phyloP scores from a whole-genome alignment of 1,140 invertebrate genomes.

The Bombus fervidus region DNA sequence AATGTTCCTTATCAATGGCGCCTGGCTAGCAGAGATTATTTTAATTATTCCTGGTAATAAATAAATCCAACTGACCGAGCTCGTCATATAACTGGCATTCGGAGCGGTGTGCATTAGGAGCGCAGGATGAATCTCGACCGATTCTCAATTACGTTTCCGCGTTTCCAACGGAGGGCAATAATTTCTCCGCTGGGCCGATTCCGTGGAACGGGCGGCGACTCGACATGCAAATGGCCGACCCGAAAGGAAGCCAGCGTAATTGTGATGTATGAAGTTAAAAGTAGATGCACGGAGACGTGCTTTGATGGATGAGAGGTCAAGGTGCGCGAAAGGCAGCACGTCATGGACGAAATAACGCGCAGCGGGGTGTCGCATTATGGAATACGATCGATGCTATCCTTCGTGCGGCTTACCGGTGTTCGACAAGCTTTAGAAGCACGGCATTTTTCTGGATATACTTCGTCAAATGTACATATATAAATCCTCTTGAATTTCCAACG shows the following conservation, averaged over 20 bases:
- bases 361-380: slow-evolving; percentile 32
- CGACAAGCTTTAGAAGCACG: slow-evolving; percentile 42
- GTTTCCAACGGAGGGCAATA: slow-evolving; percentile 38
- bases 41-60: slow-evolving; percentile 11
- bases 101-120: background rate
- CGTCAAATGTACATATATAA: too few relatives aligned
- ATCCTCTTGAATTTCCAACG: too few relatives aligned
- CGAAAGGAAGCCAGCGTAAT: slow-evolving; percentile 52
- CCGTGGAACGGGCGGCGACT: slow-evolving; percentile 30
- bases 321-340: slow-evolving; percentile 54
- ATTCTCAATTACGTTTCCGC: slow-evolving; percentile 19
- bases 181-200: slow-evolving; percentile 42
- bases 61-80: background rate
- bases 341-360: slow-evolving; percentile 57
- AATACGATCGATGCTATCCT: slow-evolving; percentile 54
- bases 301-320: slow-evolving; percentile 67
- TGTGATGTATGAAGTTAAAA: slow-evolving; percentile 69
- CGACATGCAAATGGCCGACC: slow-evolving; percentile 48
- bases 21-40: background rate
- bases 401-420: slow-evolving; percentile 28
- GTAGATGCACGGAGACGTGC: slow-evolving; percentile 62
- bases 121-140: background rate
- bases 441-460: too few relatives aligned
- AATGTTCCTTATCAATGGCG: slow-evolving; percentile 26
- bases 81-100: background rate